phyloP scores from a whole-genome alignment of 2,888 invertebrate genomes.

The Spisula solida region DNA sequence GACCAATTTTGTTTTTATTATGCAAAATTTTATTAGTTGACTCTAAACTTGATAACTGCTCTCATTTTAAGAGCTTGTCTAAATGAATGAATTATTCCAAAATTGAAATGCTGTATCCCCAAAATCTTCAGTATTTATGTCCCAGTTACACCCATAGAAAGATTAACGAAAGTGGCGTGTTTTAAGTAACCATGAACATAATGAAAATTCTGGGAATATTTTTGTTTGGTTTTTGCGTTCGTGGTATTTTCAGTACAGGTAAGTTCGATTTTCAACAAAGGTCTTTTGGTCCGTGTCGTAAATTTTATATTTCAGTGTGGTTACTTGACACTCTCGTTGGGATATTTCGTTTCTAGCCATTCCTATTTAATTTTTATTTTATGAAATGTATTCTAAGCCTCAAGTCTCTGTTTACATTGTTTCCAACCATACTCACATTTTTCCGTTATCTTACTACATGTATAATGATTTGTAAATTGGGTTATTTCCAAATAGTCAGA shows the following conservation, averaged over 20 bases:
- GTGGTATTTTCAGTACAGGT: constrained; percentile 4
- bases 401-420: no score
- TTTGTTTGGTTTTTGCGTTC: not conserved
- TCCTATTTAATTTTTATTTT: not conserved
- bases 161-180: not conserved
- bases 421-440: no score
- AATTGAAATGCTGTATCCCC: not conserved
- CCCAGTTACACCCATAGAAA: not conserved
- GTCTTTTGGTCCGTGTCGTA: not conserved
- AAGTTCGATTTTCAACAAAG: not conserved
- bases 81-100: no score
- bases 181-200: not conserved
- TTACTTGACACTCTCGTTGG: not conserved
- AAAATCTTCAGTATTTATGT: not conserved
- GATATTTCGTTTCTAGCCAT: not conserved
- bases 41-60: not conserved
- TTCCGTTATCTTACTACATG: no score
- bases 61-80: not conserved
- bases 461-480: no score
- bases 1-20: not conserved
- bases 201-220: not conserved
- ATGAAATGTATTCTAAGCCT: no score
- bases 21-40: not conserved
- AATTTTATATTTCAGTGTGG: no score
- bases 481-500: no score